Base-by-base conservation (phyloP, 2,113 vertebrate species). In the Eubucco bourcierii region DNA sequence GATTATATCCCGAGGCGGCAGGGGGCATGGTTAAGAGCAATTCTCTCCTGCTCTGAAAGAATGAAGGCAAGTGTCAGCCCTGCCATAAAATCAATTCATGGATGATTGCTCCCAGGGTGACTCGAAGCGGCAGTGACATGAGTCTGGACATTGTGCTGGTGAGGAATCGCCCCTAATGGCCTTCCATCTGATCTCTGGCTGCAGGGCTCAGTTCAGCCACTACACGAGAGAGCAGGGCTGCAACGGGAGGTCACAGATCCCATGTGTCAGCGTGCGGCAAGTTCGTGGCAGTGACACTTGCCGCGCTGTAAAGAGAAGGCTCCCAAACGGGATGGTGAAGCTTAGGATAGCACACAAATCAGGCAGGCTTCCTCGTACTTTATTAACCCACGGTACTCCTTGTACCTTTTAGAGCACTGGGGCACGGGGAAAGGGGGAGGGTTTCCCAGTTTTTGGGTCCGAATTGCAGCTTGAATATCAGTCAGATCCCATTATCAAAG, bases 21-120 rank as follows among this genome's bases (percentile, higher is more conserved):
- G 87, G 91, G 93, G 91, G 80, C 95, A 90, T 65, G 79, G 94
- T 92, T 95, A 94, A 86, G 79, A 94, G 94, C 90, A 75, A 88
- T 94, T 94, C 90, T 93, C 91, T 44, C 44, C 15, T 3, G 72
- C 91, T 91, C 89, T 0, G 0, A 78, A 79, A 88, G 95, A 96
- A 94, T 73, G 94, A 94, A 96, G 90, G 85, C 93, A 94, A 96
- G 87, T 94, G 94, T 94, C 91, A 94, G 80, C 80, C 59, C 61
- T 75, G 89, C 82, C 76, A 83, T 94, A 94, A 95, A 96, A 96
- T 90, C 91, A 88, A 7, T 88, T 93, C 87, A 95, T 52, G 93
- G 94, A 86, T 88, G 91, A 94, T 88, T 91, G 91, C 91, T 96
- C 90, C 90, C 82, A 84, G 87, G 94, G 66, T 90, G 90, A 88